phyloP scores from a whole-genome alignment of 2,113 vertebrate genomes.

The Cololabis saira region DNA sequence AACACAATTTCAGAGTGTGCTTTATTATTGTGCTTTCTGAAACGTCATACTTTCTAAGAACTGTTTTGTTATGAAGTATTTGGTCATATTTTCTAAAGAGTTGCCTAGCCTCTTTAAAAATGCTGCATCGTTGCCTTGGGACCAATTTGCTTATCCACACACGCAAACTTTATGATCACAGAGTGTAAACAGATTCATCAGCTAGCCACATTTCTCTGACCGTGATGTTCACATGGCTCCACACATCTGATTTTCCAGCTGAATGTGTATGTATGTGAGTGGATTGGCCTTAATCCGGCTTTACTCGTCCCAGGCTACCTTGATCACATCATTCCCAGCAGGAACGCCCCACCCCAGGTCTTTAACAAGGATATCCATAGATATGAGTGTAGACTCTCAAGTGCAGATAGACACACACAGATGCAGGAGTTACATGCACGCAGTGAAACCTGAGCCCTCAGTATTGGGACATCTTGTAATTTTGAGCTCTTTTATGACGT shows the following conservation, averaged over 20 bases:
- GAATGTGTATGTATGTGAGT: no score
- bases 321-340: conserved; percentile 6
- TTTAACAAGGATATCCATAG: conserved; percentile 39
- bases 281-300: conserved; percentile 4
- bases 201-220: neutral
- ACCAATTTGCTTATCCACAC: no score
- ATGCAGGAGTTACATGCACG: conserved; percentile 23
- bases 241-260: no score
- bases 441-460: conserved; percentile 41
- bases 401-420: conserved; percentile 20
- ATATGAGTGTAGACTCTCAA: conserved; percentile 24
- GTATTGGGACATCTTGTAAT: conserved; percentile 15
- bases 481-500: conserved; percentile 43
- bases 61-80: no score
- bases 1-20: no score
- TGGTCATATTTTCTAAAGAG: no score
- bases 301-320: conserved; percentile 12
- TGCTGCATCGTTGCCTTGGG: no score
- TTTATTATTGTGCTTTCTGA: no score
- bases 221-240: neutral
- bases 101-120: no score
- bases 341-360: conserved; percentile 7
- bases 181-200: neutral
- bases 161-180: neutral
- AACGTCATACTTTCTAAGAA: no score